Percentiles rank a stretch among this genome's conserved stretches.
Evolutionary conservation across 2,113 vertebrate species (phyloP).

Genomic region (Vulpes lagopus): DNA sequence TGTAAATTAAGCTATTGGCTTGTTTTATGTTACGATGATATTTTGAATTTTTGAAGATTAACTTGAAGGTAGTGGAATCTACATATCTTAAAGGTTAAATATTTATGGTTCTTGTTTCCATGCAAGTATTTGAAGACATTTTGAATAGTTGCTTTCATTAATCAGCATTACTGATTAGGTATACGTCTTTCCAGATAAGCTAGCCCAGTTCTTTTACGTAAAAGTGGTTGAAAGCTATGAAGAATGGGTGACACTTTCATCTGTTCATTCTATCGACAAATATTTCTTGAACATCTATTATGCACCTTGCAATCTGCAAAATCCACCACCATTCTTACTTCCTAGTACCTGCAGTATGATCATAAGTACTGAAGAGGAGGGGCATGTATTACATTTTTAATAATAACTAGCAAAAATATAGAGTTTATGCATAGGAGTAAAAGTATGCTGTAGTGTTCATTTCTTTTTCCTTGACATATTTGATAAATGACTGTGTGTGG

Average conservation of each 20-base stretch:
- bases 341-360: background rate
- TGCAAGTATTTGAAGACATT: slow-evolving; percentile 32
- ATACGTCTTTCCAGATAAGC: background rate
- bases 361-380: background rate
- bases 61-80: background rate
- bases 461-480: background rate
- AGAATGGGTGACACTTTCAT: background rate
- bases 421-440: background rate
- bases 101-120: background rate
- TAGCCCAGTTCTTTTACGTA: background rate
- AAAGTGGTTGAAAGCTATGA: background rate
- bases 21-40: slow-evolving; percentile 9
- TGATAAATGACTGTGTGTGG: background rate
- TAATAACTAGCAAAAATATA: background rate
- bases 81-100: slow-evolving; percentile 24
- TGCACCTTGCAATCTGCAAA: background rate
- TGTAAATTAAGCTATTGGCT: background rate
- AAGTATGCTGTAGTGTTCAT: background rate
- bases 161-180: background rate
- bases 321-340: background rate
- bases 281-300: background rate
- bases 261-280: background rate
- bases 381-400: background rate
- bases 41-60: slow-evolving; percentile 58
- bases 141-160: slow-evolving; percentile 53